phyloP scores from a whole-genome alignment of 2,113 vertebrate genomes.

The Sapayoa aenigma region DNA sequence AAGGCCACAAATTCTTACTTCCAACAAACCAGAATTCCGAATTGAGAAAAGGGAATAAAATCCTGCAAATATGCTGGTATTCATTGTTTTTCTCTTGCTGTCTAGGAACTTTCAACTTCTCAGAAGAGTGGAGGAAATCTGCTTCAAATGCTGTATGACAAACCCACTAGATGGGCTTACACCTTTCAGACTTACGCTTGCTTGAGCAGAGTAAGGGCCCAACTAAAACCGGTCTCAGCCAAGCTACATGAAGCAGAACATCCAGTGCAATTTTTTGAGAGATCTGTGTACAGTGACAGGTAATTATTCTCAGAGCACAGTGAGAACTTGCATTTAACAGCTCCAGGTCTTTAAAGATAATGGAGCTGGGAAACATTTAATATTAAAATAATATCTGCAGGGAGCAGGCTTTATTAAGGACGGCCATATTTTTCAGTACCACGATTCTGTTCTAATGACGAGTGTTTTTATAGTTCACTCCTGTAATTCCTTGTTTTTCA shows the following conservation, averaged over 20 bases:
- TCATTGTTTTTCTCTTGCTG: background rate
- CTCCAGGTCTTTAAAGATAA: background rate
- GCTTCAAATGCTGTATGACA: conserved; percentile 79
- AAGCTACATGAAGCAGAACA: conserved; percentile 69
- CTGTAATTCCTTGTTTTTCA: background rate
- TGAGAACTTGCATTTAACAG: background rate
- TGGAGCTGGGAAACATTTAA: background rate
- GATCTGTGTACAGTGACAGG: conserved; percentile 76
- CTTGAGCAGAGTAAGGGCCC: conserved; percentile 65
- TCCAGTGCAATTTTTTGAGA: conserved; percentile 73
- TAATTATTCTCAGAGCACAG: background rate
- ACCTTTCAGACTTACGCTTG: conserved; percentile 76
- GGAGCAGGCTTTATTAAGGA: background rate
- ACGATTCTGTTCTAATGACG: background rate
- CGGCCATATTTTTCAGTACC: background rate
- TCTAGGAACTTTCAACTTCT: conserved; percentile 76
- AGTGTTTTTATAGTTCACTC: background rate
- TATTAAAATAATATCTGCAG: background rate
- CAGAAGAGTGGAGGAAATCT: conserved; percentile 81
- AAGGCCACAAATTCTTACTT: background rate
- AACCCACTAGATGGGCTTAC: conserved; percentile 78
- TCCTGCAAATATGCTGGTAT: background rate
- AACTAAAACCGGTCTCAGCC: conserved; percentile 59
- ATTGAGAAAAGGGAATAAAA: background rate
- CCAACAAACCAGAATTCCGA: background rate